Evolutionary conservation across 2,113 vertebrate genomes (phyloP).

Genomic region (Bufo gargarizans): DNA sequence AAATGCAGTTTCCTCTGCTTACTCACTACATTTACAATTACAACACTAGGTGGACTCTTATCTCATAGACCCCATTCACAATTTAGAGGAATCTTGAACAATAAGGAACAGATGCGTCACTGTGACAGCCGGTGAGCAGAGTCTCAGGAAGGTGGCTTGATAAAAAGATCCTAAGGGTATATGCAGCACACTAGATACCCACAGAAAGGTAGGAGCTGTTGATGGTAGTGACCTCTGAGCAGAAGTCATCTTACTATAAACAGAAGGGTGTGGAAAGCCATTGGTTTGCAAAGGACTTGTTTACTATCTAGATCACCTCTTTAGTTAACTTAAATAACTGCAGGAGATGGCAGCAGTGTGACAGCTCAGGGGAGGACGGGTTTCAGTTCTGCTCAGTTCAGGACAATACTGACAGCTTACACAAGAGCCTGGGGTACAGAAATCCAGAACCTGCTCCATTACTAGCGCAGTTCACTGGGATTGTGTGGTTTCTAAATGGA

Average conservation of each 20-base stretch:
- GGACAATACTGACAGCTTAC: conserved; percentile 60
- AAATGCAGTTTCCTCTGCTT: neutral
- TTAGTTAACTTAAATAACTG: conserved; percentile 71
- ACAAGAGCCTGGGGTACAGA: conserved; percentile 54
- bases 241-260: conserved; percentile 80
- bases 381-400: conserved; percentile 65
- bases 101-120: conserved; percentile 69
- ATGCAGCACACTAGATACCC: conserved; percentile 70
- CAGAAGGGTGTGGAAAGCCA: conserved; percentile 77
- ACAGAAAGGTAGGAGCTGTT: conserved; percentile 74
- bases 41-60: neutral
- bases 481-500: conserved; percentile 61
- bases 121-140: conserved; percentile 71
- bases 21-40: neutral
- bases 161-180: conserved; percentile 71
- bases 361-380: conserved; percentile 65
- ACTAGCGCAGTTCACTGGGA: conserved; percentile 59
- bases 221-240: conserved; percentile 75
- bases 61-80: conserved; percentile 1
- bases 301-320: conserved; percentile 72
- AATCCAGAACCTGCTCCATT: conserved; percentile 53
- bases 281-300: conserved; percentile 73
- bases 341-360: conserved; percentile 57
- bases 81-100: conserved; percentile 59
- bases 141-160: conserved; percentile 67